Evolutionary conservation across 2,797 vertebrate species (phyloP).

Genomic region (Sandelia bainsii): DNA sequence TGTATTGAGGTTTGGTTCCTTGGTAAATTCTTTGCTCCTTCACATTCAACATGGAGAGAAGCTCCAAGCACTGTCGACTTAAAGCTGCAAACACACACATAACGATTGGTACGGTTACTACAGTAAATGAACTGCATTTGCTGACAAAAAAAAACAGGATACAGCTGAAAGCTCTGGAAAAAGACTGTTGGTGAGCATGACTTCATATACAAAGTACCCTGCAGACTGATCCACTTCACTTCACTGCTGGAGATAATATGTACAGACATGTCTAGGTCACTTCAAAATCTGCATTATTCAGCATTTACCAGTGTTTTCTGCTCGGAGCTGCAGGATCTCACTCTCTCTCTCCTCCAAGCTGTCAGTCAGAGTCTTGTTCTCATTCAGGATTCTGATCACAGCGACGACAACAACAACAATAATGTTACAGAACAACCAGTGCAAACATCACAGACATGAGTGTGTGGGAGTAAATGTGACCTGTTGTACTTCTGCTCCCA

Average conservation of each 20-base stretch:
- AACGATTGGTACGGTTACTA: not conserved
- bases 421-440: not conserved
- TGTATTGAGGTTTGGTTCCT: constrained; percentile 73
- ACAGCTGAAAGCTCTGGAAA: not conserved
- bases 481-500: constrained; percentile 90
- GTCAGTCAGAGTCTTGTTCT: constrained; percentile 87
- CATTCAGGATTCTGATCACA: constrained; percentile 84
- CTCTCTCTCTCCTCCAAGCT: constrained; percentile 83
- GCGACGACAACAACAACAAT: constrained; percentile 30
- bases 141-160: not conserved
- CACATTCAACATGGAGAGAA: constrained; percentile 86
- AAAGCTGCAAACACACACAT: constrained; percentile 77
- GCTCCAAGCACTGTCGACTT: constrained; percentile 87
- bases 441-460: not conserved
- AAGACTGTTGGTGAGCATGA: not conserved
- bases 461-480: constrained; percentile 69
- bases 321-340: constrained; percentile 85
- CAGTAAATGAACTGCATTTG: not conserved
- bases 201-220: not conserved
- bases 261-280: not conserved
- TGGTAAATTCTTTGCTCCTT: constrained; percentile 86
- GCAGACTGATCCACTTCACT: not conserved
- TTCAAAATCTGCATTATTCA: not conserved
- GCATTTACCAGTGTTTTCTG: constrained; percentile 88
- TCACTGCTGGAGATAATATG: not conserved